Conservation (phyloP, 2,797 vertebrate genomes). For the Melanotaenia maccullochi region DNA sequence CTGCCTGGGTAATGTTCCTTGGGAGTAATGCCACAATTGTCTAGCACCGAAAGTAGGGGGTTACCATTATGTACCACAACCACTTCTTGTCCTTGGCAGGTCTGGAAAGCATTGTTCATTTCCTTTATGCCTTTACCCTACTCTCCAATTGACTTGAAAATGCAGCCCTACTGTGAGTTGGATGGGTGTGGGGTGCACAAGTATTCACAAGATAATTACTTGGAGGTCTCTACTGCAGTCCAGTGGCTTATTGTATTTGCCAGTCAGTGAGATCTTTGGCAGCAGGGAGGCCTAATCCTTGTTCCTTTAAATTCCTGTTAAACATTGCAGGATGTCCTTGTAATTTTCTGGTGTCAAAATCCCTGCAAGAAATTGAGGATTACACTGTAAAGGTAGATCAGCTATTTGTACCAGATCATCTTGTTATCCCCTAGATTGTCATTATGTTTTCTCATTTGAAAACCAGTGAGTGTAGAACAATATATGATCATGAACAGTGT, state of each 20-base stretch:
- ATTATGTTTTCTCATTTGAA: constrained; percentile 3
- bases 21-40: constrained; percentile 56
- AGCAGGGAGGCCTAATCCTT: constrained; percentile 40
- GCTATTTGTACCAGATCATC: no score
- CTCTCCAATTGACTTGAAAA: constrained; percentile 57
- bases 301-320: constrained; percentile 36
- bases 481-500: background rate
- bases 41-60: constrained; percentile 41
- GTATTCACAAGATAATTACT: constrained; percentile 56
- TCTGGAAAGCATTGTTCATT: constrained; percentile 72
- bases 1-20: constrained; percentile 51
- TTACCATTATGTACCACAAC: constrained; percentile 59
- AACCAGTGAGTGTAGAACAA: background rate
- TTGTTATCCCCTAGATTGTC: background rate
- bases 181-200: constrained; percentile 34
- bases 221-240: constrained; percentile 54
- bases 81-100: constrained; percentile 44
- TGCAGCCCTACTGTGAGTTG: constrained; percentile 49
- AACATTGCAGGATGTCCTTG: constrained; percentile 15
- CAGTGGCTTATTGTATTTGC: constrained; percentile 39
- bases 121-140: constrained; percentile 56
- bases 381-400: background rate
- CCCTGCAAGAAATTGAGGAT: constrained; percentile 26
- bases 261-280: constrained; percentile 29
- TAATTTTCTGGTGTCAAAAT: constrained; percentile 34